These are phyloP conservation scores for Mimachlamys varia DNA, from an alignment of 2,888 invertebrate genomes.

Conservation along the genomic window DNA sequence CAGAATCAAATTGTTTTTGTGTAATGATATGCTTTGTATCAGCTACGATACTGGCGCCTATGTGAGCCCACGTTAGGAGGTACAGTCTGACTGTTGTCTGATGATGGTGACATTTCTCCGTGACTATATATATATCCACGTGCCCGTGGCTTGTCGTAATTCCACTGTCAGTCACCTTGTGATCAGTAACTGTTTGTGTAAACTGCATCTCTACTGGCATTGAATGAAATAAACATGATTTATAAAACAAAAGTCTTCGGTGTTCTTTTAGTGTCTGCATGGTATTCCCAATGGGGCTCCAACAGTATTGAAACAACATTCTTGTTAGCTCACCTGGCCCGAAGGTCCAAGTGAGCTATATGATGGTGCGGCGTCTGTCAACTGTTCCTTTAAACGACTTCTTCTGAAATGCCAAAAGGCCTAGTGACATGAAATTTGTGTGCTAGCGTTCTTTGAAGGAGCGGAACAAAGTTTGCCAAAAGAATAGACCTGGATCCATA, in stretches of 20 bases:
- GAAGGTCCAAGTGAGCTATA: too few species aligned
- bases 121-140: neutral
- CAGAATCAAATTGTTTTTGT: neutral
- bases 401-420: too few species aligned
- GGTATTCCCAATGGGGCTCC: neutral
- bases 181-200: conserved; percentile 14
- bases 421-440: too few species aligned
- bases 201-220: conserved; percentile 25
- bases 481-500: too few species aligned
- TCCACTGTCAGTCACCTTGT: conserved; percentile 27
- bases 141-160: conserved; percentile 25
- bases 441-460: too few species aligned
- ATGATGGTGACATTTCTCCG: neutral
- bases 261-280: neutral
- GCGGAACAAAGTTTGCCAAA: too few species aligned
- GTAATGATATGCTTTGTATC: neutral
- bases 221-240: conserved; percentile 36
- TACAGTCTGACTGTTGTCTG: neutral
- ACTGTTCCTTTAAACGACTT: too few species aligned
- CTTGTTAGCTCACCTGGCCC: too few species aligned
- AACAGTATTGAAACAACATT: too few species aligned
- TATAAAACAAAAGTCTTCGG: neutral
- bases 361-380: too few species aligned
- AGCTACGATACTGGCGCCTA: neutral
- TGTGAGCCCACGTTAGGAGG: neutral